Percentiles rank a stretch among this genome's conserved stretches.
phyloP scores from a whole-genome alignment of 1,140 invertebrate genomes.

The Drosophila orena region DNA sequence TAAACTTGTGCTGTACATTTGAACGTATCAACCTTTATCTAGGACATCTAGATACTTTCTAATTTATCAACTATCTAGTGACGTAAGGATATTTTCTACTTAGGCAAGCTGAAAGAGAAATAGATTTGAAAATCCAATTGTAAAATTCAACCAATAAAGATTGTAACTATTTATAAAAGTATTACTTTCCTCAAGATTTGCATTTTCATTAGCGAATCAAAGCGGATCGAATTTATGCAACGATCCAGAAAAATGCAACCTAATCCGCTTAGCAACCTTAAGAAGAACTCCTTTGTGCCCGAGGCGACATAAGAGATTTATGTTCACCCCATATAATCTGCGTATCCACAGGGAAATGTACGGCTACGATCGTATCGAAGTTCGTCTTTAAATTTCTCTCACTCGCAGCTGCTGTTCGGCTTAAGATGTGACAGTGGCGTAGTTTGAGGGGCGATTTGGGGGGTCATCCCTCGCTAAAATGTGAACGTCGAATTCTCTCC shows the following conservation, averaged over 20 bases:
- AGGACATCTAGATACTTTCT: constrained; percentile 42
- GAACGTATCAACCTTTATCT: constrained; percentile 58
- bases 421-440: constrained; percentile 20
- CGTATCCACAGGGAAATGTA: constrained; percentile 28
- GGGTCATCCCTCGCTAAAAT: constrained; percentile 18
- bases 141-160: constrained; percentile 59
- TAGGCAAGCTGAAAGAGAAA: constrained; percentile 34
- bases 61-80: constrained; percentile 45
- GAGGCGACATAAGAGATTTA: constrained; percentile 53
- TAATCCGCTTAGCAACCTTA: constrained; percentile 65
- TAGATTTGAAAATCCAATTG: constrained; percentile 26
- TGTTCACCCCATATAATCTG: constrained; percentile 45
- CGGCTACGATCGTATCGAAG: constrained; percentile 25
- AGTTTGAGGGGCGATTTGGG: constrained; percentile 24
- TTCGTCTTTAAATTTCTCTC: constrained; percentile 23
- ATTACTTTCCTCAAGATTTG: constrained; percentile 32
- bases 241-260: constrained; percentile 59
- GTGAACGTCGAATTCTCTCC: constrained; percentile 7
- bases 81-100: constrained; percentile 61
- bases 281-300: constrained; percentile 24
- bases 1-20: constrained; percentile 58
- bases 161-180: constrained; percentile 66
- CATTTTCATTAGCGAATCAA: constrained; percentile 26
- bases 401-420: constrained; percentile 25
- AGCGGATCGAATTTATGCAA: constrained; percentile 40